phyloP scores from a whole-genome alignment of 2,797 vertebrate species.

The Crenuchus spilurus region DNA sequence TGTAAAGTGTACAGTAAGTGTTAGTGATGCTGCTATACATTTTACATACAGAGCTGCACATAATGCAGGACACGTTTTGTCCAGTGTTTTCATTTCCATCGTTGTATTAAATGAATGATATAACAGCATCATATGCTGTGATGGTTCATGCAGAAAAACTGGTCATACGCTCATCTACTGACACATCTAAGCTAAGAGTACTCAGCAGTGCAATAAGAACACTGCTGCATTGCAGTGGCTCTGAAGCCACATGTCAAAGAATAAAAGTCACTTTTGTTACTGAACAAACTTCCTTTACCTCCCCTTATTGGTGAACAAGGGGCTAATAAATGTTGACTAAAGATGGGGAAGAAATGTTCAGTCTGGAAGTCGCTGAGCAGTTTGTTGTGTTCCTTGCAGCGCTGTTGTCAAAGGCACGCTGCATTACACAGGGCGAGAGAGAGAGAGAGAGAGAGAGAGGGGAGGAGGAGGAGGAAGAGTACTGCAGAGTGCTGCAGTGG shows the following conservation, averaged over 20 bases:
- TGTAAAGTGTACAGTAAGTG: too few relatives aligned
- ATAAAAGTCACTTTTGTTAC: neutral
- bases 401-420: slow-evolving; percentile 52
- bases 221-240: slow-evolving; percentile 75
- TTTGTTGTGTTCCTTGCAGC: slow-evolving; percentile 27
- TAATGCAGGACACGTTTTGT: too few relatives aligned
- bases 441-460: slow-evolving; percentile 46
- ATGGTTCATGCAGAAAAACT: neutral
- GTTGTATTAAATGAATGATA: neutral
- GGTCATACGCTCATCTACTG: slow-evolving; percentile 3
- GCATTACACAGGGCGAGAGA: slow-evolving; percentile 37
- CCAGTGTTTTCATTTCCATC: too few relatives aligned
- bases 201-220: slow-evolving; percentile 57
- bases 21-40: too few relatives aligned
- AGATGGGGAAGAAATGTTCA: neutral
- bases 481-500: slow-evolving; percentile 53
- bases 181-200: slow-evolving; percentile 4
- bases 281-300: neutral
- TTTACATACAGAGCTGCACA: too few relatives aligned
- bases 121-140: neutral
- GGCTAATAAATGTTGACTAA: neutral
- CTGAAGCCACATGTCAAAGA: slow-evolving; percentile 38
- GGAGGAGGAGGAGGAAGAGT: slow-evolving; percentile 52
- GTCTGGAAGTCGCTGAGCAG: slow-evolving; percentile 8
- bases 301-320: neutral